phyloP scores from a whole-genome alignment of 1,140 invertebrate species.

The Brachionus plicatilis region DNA sequence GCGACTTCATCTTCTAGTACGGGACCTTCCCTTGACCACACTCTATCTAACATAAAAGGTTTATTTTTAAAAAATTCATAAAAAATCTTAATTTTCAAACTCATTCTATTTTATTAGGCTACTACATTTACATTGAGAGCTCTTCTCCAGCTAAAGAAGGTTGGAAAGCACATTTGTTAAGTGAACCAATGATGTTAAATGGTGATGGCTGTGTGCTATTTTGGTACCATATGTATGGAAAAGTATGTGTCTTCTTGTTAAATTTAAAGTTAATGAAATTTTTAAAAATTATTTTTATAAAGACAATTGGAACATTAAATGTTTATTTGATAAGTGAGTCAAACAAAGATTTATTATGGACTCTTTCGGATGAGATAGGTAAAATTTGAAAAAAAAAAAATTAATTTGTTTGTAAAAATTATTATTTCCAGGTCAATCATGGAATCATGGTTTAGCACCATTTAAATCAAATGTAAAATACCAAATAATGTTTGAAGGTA shows the following conservation, averaged over 20 bases:
- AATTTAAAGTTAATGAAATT: background rate
- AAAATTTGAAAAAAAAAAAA: background rate
- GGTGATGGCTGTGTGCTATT: constrained; percentile 41
- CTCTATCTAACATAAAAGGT: constrained; percentile 40
- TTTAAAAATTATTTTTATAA: background rate
- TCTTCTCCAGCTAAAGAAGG: background rate
- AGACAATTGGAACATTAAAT: constrained; percentile 41
- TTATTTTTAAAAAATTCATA: background rate
- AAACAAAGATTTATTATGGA: constrained; percentile 5
- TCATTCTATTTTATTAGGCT: constrained; percentile 21
- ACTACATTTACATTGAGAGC: constrained; percentile 42
- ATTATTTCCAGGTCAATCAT: background rate
- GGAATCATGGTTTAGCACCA: constrained; percentile 16
- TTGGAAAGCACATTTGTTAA: constrained; percentile 28
- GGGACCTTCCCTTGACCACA: constrained; percentile 62
- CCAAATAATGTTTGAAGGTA: constrained; percentile 55
- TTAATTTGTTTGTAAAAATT: background rate
- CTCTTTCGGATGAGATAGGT: background rate
- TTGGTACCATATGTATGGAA: constrained; percentile 43
- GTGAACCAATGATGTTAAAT: background rate
- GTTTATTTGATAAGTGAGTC: constrained; percentile 4
- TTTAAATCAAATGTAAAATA: background rate
- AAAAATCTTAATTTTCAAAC: background rate
- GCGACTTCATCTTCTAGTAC: constrained; percentile 45
- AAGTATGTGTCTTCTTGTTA: background rate